phyloP scores from a whole-genome alignment of 2,113 vertebrate species.

The Terrapene triunguis region DNA sequence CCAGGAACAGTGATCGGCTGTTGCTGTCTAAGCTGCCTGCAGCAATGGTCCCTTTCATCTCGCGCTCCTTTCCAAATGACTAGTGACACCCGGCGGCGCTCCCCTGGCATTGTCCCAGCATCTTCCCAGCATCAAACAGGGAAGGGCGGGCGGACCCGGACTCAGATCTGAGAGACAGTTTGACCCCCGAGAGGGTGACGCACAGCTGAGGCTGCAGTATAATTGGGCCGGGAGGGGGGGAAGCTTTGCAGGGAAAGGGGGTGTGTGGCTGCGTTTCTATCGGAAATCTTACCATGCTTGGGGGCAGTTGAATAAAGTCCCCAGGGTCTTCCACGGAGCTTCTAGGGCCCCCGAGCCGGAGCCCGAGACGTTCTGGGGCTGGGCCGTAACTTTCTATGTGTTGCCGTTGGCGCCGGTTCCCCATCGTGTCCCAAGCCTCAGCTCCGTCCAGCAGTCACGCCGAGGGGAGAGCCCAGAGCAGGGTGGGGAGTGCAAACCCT shows the following conservation, averaged over 20 bases:
- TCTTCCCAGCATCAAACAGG: background rate
- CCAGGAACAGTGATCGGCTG: background rate
- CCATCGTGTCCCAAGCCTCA: background rate
- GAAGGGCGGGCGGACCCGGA: too few relatives aligned
- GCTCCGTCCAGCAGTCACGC: too few relatives aligned
- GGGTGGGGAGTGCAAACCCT: too few relatives aligned
- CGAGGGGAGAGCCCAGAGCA: too few relatives aligned
- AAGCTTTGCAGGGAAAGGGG: background rate
- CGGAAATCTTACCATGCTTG: background rate
- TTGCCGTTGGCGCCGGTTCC: too few relatives aligned
- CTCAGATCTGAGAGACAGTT: background rate
- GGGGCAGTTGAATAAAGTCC: background rate
- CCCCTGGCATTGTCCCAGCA: background rate
- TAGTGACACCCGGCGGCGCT: background rate
- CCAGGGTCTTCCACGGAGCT: background rate
- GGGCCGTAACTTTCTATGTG: background rate
- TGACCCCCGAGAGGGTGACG: background rate
- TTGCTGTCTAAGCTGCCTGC: background rate
- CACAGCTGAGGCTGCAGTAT: too few relatives aligned
- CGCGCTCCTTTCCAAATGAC: background rate
- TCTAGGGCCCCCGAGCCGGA: too few relatives aligned
- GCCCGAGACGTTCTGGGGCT: too few relatives aligned
- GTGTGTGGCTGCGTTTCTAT: fast-evolving
- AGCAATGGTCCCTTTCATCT: background rate
- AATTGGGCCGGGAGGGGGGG: too few relatives aligned